Conservation (phyloP, 2,888 invertebrate genomes). For the Busseola fusca region DNA sequence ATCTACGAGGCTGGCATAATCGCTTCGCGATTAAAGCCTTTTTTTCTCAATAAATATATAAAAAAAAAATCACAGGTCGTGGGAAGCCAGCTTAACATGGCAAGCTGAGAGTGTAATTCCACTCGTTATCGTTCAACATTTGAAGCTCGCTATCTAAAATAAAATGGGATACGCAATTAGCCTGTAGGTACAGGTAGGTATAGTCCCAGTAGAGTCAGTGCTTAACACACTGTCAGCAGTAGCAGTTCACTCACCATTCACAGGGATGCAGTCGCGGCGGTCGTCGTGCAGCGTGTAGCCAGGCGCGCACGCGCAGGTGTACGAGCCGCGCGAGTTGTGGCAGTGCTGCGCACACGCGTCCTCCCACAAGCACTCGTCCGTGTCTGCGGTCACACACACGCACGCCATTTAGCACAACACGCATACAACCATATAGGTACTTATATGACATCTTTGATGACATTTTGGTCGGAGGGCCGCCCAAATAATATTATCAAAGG, state of each 20-base stretch:
- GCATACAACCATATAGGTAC: neutral
- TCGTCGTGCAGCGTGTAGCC: constrained; percentile 90
- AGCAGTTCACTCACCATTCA: constrained; percentile 89
- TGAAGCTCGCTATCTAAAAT: too few relatives aligned
- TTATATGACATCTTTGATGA: neutral
- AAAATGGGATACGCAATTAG: too few relatives aligned
- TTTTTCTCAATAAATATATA: too few relatives aligned
- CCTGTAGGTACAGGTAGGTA: too few relatives aligned
- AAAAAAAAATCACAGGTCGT: too few relatives aligned
- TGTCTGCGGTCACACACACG: constrained; percentile 86
- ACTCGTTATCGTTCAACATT: too few relatives aligned
- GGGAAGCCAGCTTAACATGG: too few relatives aligned
- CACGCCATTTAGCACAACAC: constrained; percentile 3
- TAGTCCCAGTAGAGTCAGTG: too few relatives aligned
- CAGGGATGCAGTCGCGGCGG: constrained; percentile 90
- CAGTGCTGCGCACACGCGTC: constrained; percentile 93
- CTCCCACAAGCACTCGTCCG: constrained; percentile 93
- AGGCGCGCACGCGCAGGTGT: constrained; percentile 91
- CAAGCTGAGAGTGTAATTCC: too few relatives aligned
- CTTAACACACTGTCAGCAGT: too few relatives aligned
- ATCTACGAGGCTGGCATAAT: too few relatives aligned
- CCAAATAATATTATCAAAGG: neutral
- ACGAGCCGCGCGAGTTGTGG: constrained; percentile 91
- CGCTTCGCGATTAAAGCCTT: too few relatives aligned
- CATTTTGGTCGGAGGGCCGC: neutral